Evolutionary conservation across 2,113 vertebrate genomes (phyloP).

Genomic region (Lepus timidus): DNA sequence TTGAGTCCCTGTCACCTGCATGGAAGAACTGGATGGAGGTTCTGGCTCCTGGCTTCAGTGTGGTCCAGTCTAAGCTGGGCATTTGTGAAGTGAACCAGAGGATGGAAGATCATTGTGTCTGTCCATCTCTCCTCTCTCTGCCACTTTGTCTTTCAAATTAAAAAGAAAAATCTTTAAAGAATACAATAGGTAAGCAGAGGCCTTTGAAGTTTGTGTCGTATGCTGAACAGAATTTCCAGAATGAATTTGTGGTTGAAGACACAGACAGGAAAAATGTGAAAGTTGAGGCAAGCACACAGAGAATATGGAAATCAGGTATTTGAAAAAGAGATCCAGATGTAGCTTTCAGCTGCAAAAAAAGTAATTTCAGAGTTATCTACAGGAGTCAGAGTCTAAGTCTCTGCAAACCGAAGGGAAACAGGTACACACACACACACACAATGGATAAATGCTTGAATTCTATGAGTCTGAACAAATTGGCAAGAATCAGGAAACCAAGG

Average conservation of each 20-base stretch:
- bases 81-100: too few relatives aligned
- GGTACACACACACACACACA: background rate
- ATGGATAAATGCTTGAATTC: background rate
- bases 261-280: background rate
- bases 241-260: background rate
- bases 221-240: background rate
- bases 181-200: background rate
- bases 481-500: background rate
- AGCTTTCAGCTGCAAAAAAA: background rate
- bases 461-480: background rate
- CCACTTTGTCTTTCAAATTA: too few relatives aligned
- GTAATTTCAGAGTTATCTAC: background rate
- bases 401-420: background rate
- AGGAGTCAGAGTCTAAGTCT: background rate
- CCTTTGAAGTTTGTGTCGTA: conserved; percentile 1
- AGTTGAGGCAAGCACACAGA: background rate
- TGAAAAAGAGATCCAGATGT: background rate
- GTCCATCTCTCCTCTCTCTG: too few relatives aligned
- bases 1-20: too few relatives aligned
- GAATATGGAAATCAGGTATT: background rate
- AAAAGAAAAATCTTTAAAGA: too few relatives aligned
- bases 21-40: too few relatives aligned
- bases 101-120: too few relatives aligned
- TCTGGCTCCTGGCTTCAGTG: too few relatives aligned
- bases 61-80: too few relatives aligned